These are phyloP conservation scores for Apus apus DNA, from an alignment of 2,113 vertebrate species.

Conservation along the genomic window DNA sequence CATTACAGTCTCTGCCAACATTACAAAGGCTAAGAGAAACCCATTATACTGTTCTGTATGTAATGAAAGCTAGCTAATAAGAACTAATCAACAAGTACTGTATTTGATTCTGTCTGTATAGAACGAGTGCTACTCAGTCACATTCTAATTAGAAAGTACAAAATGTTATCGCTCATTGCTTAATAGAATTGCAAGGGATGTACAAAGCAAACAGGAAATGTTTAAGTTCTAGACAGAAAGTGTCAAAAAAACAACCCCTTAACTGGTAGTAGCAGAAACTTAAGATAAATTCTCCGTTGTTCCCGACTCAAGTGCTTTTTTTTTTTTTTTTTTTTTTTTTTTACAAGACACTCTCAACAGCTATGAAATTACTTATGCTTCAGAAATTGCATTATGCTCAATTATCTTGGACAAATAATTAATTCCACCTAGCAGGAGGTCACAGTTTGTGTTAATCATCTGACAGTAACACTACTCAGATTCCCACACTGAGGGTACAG, in stretches of 20 bases:
- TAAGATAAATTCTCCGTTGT: not conserved
- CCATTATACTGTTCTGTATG: not conserved
- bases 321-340: not conserved
- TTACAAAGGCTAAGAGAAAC: not conserved
- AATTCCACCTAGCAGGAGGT: not conserved
- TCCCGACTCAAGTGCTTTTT: not conserved
- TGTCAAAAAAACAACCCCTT: not conserved
- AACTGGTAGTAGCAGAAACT: not conserved
- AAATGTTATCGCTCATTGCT: not conserved
- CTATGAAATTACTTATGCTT: not conserved
- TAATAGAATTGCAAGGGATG: not conserved
- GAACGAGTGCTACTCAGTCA: not conserved
- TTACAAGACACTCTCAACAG: not conserved
- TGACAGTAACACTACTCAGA: not conserved
- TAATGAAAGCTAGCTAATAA: not conserved
- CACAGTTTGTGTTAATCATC: not conserved
- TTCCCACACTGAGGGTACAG: slow-evolving; percentile 70
- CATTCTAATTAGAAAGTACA: not conserved
- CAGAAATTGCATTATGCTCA: not conserved
- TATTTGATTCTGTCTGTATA: not conserved
- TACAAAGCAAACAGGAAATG: not conserved
- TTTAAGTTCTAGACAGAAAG: not conserved
- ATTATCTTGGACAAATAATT: not conserved
- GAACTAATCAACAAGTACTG: not conserved
- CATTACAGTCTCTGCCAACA: not conserved